Evolutionary conservation across 2,888 invertebrate species (phyloP).

Genomic region (Cryptus armator): DNA sequence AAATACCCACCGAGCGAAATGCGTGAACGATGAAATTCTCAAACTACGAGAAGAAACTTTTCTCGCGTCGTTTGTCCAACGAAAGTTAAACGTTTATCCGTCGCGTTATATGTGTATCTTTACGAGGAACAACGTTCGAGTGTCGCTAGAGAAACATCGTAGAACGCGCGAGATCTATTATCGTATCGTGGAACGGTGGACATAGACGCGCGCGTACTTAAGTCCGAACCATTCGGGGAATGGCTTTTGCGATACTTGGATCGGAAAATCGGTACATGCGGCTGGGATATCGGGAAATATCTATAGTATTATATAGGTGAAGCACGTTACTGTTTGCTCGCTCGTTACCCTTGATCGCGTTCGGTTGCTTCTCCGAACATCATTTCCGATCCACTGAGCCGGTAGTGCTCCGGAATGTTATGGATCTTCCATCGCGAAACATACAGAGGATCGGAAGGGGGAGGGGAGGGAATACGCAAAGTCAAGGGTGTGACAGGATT

Average conservation of each 20-base stretch:
- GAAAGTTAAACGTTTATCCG: no score
- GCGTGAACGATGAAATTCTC: no score
- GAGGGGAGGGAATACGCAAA: background rate
- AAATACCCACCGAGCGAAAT: no score
- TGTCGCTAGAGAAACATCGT: background rate
- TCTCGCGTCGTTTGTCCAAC: no score
- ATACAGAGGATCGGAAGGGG: background rate
- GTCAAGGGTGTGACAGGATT: background rate
- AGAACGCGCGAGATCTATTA: background rate
- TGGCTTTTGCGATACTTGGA: conserved; percentile 14
- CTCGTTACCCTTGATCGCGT: conserved; percentile 20
- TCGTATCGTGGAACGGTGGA: background rate
- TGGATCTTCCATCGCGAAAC: background rate
- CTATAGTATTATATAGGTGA: background rate
- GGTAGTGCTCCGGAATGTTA: conserved; percentile 21
- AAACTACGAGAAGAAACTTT: no score
- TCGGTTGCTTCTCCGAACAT: conserved; percentile 21
- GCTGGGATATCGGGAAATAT: background rate
- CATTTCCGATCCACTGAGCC: conserved; percentile 61
- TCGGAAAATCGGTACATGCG: conserved; percentile 30
- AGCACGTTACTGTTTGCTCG: background rate
- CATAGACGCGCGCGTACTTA: no score
- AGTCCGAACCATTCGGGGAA: background rate
- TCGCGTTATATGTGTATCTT: no score
- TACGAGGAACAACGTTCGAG: no score